These are phyloP conservation scores for Habropoda laboriosa DNA, from an alignment of 1,140 invertebrate genomes.

Conservation along the genomic window DNA sequence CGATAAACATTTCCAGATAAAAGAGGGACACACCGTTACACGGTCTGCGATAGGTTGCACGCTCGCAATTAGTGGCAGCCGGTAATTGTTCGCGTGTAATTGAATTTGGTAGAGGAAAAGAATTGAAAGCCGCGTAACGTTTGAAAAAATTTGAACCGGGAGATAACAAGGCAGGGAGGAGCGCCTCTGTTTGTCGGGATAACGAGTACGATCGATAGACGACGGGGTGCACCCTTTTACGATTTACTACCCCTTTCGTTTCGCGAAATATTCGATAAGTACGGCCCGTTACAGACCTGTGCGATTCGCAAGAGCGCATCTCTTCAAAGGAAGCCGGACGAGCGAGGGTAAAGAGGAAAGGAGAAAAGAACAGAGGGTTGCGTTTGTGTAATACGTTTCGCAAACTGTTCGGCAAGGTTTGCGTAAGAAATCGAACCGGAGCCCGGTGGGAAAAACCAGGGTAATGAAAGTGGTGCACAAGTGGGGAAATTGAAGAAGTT, in stretches of 20 bases:
- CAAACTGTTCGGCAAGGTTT: constrained; percentile 1
- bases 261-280: not conserved
- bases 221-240: not conserved
- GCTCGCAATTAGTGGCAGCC: not conserved
- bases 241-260: not conserved
- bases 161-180: not conserved
- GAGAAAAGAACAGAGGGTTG: not conserved
- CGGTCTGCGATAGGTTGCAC: not conserved
- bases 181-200: not conserved
- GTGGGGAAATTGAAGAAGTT: constrained; percentile 4
- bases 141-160: not conserved
- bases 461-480: constrained; percentile 9
- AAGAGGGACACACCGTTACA: not conserved
- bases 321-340: not conserved
- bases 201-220: constrained; percentile 3
- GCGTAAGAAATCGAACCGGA: not conserved
- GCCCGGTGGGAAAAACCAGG: not conserved
- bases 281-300: too few relatives aligned
- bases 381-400: not conserved
- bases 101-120: not conserved
- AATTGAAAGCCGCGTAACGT: not conserved
- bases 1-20: not conserved
- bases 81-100: not conserved
- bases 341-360: not conserved
- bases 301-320: too few relatives aligned